phyloP scores from a whole-genome alignment of 2,113 vertebrate species.

The Gambusia affinis region DNA sequence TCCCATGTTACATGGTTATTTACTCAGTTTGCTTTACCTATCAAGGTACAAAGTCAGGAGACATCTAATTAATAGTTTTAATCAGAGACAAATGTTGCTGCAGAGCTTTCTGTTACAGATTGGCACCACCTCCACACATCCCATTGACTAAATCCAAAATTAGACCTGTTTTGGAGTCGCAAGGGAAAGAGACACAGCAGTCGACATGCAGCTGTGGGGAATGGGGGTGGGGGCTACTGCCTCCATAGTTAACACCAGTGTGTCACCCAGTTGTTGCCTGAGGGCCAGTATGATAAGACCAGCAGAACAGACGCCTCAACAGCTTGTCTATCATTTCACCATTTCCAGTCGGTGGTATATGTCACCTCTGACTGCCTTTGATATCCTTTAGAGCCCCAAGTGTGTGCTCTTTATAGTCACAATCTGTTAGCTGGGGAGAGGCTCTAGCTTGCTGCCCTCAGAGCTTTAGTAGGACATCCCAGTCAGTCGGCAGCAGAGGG shows the following conservation, averaged over 20 bases:
- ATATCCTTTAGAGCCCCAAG: constrained; percentile 29
- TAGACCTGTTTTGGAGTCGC: constrained; percentile 54
- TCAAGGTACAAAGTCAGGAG: background rate
- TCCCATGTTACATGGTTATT: background rate
- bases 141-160: constrained; percentile 58
- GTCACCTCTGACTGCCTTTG: constrained; percentile 45
- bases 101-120: constrained; percentile 48
- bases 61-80: background rate
- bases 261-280: constrained; percentile 39
- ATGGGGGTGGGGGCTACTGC: constrained; percentile 1
- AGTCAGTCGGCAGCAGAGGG: constrained; percentile 44
- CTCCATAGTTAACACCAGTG: constrained; percentile 30
- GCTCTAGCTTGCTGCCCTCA: constrained; percentile 48
- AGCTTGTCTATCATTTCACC: constrained; percentile 46
- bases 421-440: constrained; percentile 38
- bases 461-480: constrained; percentile 74
- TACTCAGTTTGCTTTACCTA: background rate
- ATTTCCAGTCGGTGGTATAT: constrained; percentile 32
- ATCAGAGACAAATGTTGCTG: background rate
- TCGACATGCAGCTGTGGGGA: constrained; percentile 38
- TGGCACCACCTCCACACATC: constrained; percentile 55
- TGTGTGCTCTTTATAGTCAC: constrained; percentile 36
- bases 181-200: constrained; percentile 44
- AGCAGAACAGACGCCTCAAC: constrained; percentile 11
- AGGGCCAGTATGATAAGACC: constrained; percentile 21